A percentile compares a stretch with the other conserved stretches of the same genome.
phyloP scores from a whole-genome alignment of 2,113 vertebrate genomes.

The Nothocercus nigrocapillus region DNA sequence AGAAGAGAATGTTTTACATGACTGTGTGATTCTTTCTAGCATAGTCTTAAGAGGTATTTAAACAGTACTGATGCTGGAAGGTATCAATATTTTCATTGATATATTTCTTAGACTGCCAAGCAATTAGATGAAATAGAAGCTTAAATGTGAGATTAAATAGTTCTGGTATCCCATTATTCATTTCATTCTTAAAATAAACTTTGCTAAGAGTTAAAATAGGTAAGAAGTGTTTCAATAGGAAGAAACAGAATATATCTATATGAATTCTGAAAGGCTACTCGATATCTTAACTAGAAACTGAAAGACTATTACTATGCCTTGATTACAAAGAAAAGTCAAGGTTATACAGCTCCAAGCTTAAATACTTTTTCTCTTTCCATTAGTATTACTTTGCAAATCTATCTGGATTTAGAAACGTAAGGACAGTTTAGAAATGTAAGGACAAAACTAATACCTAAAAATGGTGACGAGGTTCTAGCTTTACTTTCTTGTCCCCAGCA shows the following conservation, averaged over 20 bases:
- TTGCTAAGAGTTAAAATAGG: background rate
- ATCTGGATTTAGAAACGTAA: background rate
- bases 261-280: background rate
- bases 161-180: background rate
- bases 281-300: background rate
- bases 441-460: background rate
- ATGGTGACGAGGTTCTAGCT: background rate
- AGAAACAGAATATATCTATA: background rate
- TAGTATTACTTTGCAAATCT: background rate
- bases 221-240: background rate
- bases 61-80: background rate
- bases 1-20: background rate
- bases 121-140: background rate
- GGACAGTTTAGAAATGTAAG: background rate
- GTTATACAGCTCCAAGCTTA: background rate
- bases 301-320: background rate
- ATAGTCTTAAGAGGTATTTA: background rate
- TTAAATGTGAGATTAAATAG: background rate
- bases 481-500: background rate
- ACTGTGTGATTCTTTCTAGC: background rate
- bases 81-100: background rate
- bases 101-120: background rate
- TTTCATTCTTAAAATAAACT: background rate
- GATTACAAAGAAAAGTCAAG: background rate
- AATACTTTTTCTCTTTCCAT: background rate